A percentile compares a stretch with the other conserved stretches of the same genome.
Conservation (phyloP, 2,113 vertebrate species). For the Malurus elegans region DNA sequence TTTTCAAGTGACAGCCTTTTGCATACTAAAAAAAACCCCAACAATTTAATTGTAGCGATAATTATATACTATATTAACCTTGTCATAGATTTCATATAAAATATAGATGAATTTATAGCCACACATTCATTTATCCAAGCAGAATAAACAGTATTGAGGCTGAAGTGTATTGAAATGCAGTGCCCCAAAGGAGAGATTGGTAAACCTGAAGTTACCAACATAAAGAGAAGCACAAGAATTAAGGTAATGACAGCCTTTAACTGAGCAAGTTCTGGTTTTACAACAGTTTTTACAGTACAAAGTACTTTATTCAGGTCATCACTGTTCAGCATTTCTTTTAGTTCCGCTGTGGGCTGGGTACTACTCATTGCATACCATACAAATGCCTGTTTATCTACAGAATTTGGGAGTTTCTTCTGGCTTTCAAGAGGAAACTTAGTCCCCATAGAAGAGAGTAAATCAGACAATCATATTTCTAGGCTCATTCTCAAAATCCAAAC, state of each 20-base stretch:
- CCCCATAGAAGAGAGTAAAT: not conserved
- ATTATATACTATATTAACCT: not conserved
- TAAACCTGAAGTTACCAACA: not conserved
- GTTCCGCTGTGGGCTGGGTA: not conserved
- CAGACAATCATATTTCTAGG: not conserved
- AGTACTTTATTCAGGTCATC: not conserved
- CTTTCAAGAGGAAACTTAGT: not conserved
- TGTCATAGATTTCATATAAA: not conserved
- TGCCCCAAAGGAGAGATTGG: not conserved
- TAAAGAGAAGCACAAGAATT: not conserved
- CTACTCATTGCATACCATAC: not conserved
- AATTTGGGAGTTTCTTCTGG: not conserved
- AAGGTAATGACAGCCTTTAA: not conserved
- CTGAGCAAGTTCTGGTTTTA: not conserved
- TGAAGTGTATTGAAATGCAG: not conserved
- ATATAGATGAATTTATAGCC: not conserved
- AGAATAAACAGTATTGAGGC: not conserved
- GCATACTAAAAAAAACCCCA: rapidly evolving
- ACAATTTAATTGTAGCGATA: not conserved
- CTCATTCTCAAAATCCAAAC: not conserved
- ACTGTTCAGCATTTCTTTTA: not conserved
- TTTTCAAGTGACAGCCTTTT: not conserved
- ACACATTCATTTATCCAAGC: not conserved
- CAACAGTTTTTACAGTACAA: not conserved
- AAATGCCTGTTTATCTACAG: not conserved